These are phyloP conservation scores for Buceros bicornis DNA, from an alignment of 2,797 vertebrate species.

Conservation along the genomic window DNA sequence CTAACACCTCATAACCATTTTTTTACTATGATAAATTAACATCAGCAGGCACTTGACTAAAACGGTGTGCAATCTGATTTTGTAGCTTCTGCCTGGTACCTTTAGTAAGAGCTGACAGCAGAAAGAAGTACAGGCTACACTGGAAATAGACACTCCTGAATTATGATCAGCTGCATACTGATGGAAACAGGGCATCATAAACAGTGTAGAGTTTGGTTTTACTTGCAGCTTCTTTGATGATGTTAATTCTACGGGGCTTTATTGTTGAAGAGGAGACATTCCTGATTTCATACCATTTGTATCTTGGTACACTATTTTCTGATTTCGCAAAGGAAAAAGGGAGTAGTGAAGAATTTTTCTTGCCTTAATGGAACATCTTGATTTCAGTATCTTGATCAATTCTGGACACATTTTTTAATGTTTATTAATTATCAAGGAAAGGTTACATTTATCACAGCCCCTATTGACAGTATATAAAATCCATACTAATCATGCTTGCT, in stretches of 20 bases:
- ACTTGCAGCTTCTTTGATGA: neutral
- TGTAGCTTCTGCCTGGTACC: neutral
- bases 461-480: neutral
- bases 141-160: neutral
- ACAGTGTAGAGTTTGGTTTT: neutral
- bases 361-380: neutral
- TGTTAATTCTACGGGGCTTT: neutral
- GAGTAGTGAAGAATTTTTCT: neutral
- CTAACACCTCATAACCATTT: constrained; percentile 12
- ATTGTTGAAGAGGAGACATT: neutral
- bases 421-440: neutral
- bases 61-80: neutral
- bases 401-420: neutral
- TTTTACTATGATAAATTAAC: constrained; percentile 19
- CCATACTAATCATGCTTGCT: neutral
- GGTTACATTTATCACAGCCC: neutral
- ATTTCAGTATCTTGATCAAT: neutral
- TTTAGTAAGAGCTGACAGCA: neutral
- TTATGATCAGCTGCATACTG: neutral
- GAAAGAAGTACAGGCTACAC: neutral
- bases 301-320: neutral
- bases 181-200: neutral
- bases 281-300: neutral
- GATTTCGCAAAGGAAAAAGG: neutral
- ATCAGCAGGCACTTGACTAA: neutral